Percentiles rank a stretch among this genome's conserved stretches.
Conservation (phyloP, 2,888 invertebrate genomes). For the Azorinus chamasolen region DNA sequence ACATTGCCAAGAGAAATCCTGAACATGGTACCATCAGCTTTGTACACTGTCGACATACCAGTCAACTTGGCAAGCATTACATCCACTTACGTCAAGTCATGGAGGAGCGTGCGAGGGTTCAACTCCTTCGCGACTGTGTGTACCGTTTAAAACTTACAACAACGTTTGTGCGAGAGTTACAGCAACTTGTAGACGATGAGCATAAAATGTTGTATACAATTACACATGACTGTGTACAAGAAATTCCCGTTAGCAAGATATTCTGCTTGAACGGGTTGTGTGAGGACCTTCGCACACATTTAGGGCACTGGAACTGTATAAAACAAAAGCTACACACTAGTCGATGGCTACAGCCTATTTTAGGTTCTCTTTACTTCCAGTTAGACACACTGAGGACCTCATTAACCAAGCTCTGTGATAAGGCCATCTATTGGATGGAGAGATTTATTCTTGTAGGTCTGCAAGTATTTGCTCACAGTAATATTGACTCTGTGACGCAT, state of each 20-base stretch:
- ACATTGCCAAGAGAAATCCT: constrained; percentile 79
- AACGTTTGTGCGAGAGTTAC: constrained; percentile 80
- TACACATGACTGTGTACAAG: constrained; percentile 76
- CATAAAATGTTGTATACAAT: constrained; percentile 79
- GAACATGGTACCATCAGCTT: constrained; percentile 81
- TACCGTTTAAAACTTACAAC: constrained; percentile 74
- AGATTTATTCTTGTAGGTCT: constrained; percentile 83
- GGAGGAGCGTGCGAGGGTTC: constrained; percentile 79
- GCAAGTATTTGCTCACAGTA: constrained; percentile 85
- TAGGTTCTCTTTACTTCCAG: constrained; percentile 79
- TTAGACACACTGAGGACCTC: constrained; percentile 75
- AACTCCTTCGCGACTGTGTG: constrained; percentile 81
- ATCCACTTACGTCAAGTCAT: constrained; percentile 76
- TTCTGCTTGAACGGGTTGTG: constrained; percentile 84
- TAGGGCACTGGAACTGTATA: constrained; percentile 84
- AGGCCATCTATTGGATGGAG: constrained; percentile 83
- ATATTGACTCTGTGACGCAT: constrained; percentile 79
- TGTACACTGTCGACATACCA: constrained; percentile 81
- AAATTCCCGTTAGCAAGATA: constrained; percentile 80
- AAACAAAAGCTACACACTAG: constrained; percentile 83
- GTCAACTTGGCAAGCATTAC: constrained; percentile 79
- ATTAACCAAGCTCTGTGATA: constrained; percentile 75
- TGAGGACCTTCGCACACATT: constrained; percentile 84
- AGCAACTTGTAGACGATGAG: constrained; percentile 79
- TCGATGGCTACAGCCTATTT: constrained; percentile 78